Evolutionary conservation across 2,888 invertebrate species (phyloP), one percentile per base, ranked within the genome.

Genomic region (Callimorpha dominula): DNA sequence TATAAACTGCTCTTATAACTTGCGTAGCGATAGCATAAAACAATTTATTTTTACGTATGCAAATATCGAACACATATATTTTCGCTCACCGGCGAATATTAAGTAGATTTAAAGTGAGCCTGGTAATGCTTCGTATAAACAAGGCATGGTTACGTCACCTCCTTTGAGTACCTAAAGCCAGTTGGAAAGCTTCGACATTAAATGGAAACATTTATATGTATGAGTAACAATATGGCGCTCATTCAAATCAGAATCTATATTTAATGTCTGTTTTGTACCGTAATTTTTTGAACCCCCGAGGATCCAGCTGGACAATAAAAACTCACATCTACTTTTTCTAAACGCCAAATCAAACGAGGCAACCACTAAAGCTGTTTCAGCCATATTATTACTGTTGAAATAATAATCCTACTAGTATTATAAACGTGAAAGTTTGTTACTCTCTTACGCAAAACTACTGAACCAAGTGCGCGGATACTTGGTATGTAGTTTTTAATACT

Each of bases 101-200:
- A 40, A 63, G 42, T 63, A 63, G 42, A 63, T 42, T 42, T 42
- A 63, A 63, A 17, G n/a, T 20, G 54, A 54, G n/a, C n/a, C 54
- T 54, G n/a, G 11, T 20, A n/a, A n/a, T n/a, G 54, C 54, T 20
- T 4, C 9, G 11, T 54, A n/a, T 54, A 54, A 54, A 54, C 54
- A 20, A 54, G n/a, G 9, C 54, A 11, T 54, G n/a, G 54, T 54
- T n/a, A 20, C 54, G n/a, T 54, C 54, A n/a, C 20, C n/a, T 54
- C n/a, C 54, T n/a, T 54, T 54, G 54, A 54, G n/a, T 54, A n/a
- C n/a, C n/a, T 54, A 54, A 54, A 54, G 9, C n/a, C n/a, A 54
- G 54, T n/a, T 54, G n/a, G n/a, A 54, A 54, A 11, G n/a, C 4
- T 54, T 54, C 52, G n/a, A 54, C n/a, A 54, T 54, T 54, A 54